Evolutionary conservation across 2,888 invertebrate genomes (phyloP).

Genomic region (Mimachlamys varia): DNA sequence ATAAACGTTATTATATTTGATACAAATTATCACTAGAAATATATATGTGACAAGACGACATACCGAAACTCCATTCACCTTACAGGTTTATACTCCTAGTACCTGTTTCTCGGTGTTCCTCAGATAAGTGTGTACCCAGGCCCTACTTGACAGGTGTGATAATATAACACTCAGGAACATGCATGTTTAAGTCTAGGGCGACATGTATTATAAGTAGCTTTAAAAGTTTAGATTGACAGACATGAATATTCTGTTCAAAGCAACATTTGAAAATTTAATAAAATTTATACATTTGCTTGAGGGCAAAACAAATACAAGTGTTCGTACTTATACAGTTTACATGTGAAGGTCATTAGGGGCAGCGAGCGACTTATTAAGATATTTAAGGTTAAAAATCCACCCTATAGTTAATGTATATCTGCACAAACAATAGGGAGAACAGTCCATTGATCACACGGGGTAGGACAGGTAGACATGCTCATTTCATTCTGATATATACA

Average conservation of each 20-base stretch:
- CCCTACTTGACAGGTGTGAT: constrained; percentile 1
- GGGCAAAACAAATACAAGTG: background rate
- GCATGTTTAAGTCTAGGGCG: constrained; percentile 7
- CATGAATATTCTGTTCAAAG: constrained; percentile 6
- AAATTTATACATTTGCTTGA: constrained; percentile 5
- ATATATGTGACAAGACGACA: too few relatives aligned
- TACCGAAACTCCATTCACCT: too few relatives aligned
- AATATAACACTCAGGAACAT: background rate
- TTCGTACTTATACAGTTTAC: background rate
- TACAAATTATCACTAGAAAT: too few relatives aligned
- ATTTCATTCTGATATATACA: background rate
- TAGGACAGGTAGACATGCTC: background rate
- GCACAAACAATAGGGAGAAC: background rate
- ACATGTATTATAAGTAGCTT: background rate
- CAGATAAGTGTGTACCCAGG: background rate
- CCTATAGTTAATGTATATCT: background rate
- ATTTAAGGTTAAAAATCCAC: background rate
- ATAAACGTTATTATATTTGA: too few relatives aligned
- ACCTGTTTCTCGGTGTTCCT: background rate
- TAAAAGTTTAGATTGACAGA: background rate
- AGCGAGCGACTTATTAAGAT: background rate
- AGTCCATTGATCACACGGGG: background rate
- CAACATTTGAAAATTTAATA: background rate
- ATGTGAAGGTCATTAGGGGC: background rate
- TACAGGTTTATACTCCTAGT: too few relatives aligned